These are phyloP conservation scores for Poeciliopsis turneri DNA, from an alignment of 2,797 vertebrate species.

Conservation along the genomic window DNA sequence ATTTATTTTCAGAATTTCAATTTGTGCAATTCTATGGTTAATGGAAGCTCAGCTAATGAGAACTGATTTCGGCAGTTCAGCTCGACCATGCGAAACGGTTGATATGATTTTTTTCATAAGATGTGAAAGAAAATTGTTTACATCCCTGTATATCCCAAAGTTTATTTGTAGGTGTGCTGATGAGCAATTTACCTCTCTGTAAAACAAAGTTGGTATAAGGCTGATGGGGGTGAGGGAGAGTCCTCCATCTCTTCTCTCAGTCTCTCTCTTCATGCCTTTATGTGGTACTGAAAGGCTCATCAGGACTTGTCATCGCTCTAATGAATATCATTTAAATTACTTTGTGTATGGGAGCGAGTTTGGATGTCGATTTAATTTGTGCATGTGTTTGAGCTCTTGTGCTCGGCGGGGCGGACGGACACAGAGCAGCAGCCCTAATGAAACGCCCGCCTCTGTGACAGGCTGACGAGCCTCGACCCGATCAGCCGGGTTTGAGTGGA, in stretches of 20 bases:
- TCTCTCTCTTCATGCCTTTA: conserved; percentile 58
- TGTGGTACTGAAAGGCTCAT: conserved; percentile 93
- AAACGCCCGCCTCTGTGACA: conserved; percentile 83
- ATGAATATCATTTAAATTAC: conserved; percentile 99
- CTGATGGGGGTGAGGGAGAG: conserved; percentile 80
- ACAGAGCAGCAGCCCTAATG: conserved; percentile 79
- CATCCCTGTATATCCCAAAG: conserved; percentile 41
- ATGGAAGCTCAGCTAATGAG: no score
- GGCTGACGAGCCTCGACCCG: conserved; percentile 90
- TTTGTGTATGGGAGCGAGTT: conserved; percentile 99
- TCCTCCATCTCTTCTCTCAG: conserved; percentile 44
- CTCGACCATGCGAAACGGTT: no score
- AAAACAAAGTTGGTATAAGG: conserved; percentile 89
- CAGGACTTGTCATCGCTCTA: conserved; percentile 99
- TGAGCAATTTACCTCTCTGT: conserved; percentile 85
- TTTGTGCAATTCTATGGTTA: no score
- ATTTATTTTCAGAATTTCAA: no score
- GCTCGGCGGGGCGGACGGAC: conserved; percentile 95
- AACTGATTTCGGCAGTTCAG: no score
- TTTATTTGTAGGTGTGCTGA: conserved; percentile 79
- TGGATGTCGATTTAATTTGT: conserved; percentile 99
- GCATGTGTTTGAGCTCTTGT: conserved; percentile 99
- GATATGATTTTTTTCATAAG: background rate
- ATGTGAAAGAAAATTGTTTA: conserved; percentile 26
- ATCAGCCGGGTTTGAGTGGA: conserved; percentile 92